These are phyloP conservation scores for Drosophila littoralis DNA, from an alignment of 1,140 invertebrate species.

Conservation along the genomic window DNA sequence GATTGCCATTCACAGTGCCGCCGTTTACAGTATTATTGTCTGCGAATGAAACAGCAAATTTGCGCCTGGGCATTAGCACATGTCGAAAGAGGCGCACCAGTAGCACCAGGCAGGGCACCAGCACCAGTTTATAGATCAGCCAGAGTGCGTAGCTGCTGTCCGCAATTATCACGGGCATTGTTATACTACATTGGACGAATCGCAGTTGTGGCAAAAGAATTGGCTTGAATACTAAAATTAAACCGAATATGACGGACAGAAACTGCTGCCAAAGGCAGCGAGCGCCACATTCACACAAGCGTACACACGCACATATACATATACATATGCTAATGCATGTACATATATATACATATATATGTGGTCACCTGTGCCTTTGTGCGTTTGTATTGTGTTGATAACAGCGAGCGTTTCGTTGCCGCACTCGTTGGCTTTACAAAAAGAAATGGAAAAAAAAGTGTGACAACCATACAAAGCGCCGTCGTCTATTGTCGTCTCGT, in stretches of 20 bases:
- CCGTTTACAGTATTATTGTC: conserved; percentile 51
- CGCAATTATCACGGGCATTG: conserved; percentile 68
- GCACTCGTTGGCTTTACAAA: conserved; percentile 36
- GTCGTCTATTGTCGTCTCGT: conserved; percentile 40
- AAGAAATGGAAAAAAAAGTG: conserved; percentile 26
- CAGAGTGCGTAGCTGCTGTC: conserved; percentile 66
- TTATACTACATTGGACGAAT: conserved; percentile 65
- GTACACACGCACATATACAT: background rate
- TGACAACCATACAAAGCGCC: conserved; percentile 32
- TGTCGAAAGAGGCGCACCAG: conserved; percentile 41
- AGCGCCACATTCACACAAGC: conserved; percentile 3
- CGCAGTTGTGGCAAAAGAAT: conserved; percentile 30
- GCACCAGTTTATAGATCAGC: conserved; percentile 64
- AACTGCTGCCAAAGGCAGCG: conserved; percentile 13
- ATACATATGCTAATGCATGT: background rate
- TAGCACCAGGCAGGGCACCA: conserved; percentile 43
- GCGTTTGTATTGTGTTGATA: conserved; percentile 42
- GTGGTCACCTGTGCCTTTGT: conserved; percentile 41
- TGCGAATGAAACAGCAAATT: conserved; percentile 54
- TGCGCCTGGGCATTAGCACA: conserved; percentile 49
- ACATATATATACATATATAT: conserved; percentile 15
- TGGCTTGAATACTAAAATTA: conserved; percentile 53
- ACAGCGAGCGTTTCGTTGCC: conserved; percentile 44
- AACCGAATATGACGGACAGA: conserved; percentile 41
- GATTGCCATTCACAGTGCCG: conserved; percentile 40